Evolutionary conservation across 2,888 invertebrate genomes (phyloP), one percentile per base, ranked within the genome.

Genomic region (Aspidapion aeneum): DNA sequence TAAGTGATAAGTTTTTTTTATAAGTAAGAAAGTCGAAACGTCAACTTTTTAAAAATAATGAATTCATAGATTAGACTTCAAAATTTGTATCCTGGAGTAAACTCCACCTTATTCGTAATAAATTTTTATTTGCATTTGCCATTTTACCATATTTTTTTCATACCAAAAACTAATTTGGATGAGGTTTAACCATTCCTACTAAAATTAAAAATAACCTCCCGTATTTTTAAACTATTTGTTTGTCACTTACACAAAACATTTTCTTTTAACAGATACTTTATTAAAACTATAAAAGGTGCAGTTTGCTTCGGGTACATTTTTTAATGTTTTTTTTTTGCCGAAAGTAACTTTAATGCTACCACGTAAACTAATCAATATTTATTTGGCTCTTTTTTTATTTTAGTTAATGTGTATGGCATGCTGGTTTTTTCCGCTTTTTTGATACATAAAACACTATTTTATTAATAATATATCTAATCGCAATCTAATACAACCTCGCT

Each of bases 71-170:
- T 35, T 35, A 35, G 3, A 7, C 35, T 35, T 12, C 35, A 35
- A 35, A 35, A 35, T 35, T 35, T 52, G 66, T 77, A 75, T 76
- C 74, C 64, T 76, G 79, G 80, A 81, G 82, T 81, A 80, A 82
- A 82, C 81, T 82, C 81, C 81, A 81, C 82, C 81, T 80, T 79
- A 54, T 35, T 61, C 58, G 50, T 61, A 65, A 65, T 63, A 65
- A 70, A 58, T 59, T 74, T 75, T 75, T 77, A 75, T 76, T 76
- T 77, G 77, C 77, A 78, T 78, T 77, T 78, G 75, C 74, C 71
- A 66, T 67, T 68, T 59, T 66, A 71, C 67, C 71, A 70, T 69
- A 67, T 70, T 68, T 55, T 60, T 35, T 12, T 35, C 35, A 35
- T 35, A n/a, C n/a, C n/a, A n/a, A n/a, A 49, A 58, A 52, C 58